These are phyloP conservation scores for Dryobates pubescens DNA, from an alignment of 2,797 vertebrate genomes.

Conservation along the genomic window DNA sequence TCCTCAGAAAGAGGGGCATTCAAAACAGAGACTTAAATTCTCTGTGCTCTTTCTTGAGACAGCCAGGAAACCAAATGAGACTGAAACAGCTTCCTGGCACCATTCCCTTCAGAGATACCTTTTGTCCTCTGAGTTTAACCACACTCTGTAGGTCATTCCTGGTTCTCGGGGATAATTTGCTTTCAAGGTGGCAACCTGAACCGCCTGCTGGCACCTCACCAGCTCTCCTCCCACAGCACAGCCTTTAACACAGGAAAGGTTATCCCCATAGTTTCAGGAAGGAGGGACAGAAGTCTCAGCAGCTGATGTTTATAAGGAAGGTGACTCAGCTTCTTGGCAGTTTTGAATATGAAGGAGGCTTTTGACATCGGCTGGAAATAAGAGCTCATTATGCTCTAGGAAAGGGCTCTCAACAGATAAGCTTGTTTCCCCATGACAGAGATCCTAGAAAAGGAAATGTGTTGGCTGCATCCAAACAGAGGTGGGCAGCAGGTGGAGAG, in stretches of 20 bases:
- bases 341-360: not conserved
- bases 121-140: not conserved
- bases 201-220: not conserved
- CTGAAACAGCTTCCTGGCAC: slow-evolving; percentile 19
- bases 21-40: not conserved
- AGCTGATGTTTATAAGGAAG: not conserved
- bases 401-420: not conserved
- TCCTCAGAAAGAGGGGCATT: not conserved
- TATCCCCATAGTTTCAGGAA: not conserved
- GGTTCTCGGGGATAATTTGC: slow-evolving; percentile 32
- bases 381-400: not conserved
- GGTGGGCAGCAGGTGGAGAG: too few species aligned
- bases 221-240: not conserved
- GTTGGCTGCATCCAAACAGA: not conserved
- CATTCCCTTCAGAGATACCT: not conserved
- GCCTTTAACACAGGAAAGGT: not conserved
- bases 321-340: not conserved
- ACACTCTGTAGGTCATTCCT: not conserved
- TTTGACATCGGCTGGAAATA: not conserved
- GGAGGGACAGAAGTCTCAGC: not conserved
- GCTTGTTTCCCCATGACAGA: not conserved
- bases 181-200: slow-evolving; percentile 50
- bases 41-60: not conserved
- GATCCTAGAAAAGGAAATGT: not conserved
- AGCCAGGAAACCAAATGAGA: not conserved